Evolutionary conservation across 2,888 invertebrate species (phyloP).

Genomic region (Minunthozetes semirufus): DNA sequence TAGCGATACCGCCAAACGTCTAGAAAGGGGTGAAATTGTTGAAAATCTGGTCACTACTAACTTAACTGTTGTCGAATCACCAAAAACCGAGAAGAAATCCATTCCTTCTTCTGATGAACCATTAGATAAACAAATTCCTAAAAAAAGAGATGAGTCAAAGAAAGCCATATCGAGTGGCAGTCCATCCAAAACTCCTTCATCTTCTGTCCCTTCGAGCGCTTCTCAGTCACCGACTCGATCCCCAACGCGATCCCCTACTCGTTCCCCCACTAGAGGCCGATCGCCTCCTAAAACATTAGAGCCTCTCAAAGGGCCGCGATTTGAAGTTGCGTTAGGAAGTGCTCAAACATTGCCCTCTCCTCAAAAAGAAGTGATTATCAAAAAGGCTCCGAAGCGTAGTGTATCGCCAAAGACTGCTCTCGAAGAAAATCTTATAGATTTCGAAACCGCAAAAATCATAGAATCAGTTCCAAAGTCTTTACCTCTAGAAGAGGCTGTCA

Average conservation of each 20-base stretch:
- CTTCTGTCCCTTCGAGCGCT: background rate
- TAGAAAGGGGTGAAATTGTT: slow-evolving; percentile 31
- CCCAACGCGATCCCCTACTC: background rate
- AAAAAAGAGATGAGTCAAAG: too few species aligned
- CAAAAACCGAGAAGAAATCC: background rate
- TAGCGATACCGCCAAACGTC: slow-evolving; percentile 42
- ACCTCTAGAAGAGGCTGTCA: slow-evolving; percentile 68
- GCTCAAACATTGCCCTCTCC: slow-evolving; percentile 57
- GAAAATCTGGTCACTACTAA: slow-evolving; percentile 35
- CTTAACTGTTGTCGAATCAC: slow-evolving; percentile 32
- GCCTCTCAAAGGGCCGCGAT: slow-evolving; percentile 58
- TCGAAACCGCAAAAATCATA: slow-evolving; percentile 61
- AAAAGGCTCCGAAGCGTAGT: slow-evolving; percentile 69
- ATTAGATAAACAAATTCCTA: too few species aligned
- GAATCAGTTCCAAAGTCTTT: slow-evolving; percentile 54
- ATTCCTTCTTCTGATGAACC: background rate
- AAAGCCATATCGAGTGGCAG: background rate
- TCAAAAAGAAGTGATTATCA: slow-evolving; percentile 61
- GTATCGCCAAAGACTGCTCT: slow-evolving; percentile 67
- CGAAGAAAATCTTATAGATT: slow-evolving; percentile 69
- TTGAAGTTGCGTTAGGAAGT: slow-evolving; percentile 59
- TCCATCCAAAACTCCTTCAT: background rate
- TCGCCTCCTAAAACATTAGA: background rate
- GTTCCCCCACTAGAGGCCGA: background rate
- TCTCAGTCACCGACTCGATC: background rate